Evolutionary conservation across 1,140 invertebrate species (phyloP).

Genomic region (Cotesia chilonis): DNA sequence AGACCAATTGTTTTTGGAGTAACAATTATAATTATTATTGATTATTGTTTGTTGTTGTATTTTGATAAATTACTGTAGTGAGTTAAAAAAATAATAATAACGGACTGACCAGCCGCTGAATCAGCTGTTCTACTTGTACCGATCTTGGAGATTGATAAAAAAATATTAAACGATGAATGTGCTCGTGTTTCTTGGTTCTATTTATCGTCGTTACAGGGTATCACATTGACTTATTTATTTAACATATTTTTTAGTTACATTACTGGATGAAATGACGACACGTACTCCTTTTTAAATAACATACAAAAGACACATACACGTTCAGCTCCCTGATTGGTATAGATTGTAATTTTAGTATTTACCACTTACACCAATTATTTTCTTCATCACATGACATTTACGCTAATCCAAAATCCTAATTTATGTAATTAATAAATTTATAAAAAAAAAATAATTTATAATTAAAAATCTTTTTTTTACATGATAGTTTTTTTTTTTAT

Average conservation of each 20-base stretch:
- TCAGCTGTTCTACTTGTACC: slow-evolving; percentile 32
- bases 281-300: no score
- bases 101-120: slow-evolving; percentile 5
- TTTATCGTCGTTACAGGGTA: neutral
- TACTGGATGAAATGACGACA: slow-evolving; percentile 8
- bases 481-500: no score
- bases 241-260: neutral
- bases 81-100: neutral
- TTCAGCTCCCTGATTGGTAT: slow-evolving; percentile 35
- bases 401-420: no score
- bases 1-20: no score
- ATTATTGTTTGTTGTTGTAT: neutral
- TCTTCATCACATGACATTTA: no score
- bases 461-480: no score
- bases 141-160: neutral
- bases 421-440: no score
- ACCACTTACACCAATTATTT: no score
- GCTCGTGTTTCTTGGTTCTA: no score
- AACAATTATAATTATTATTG: no score
- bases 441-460: no score
- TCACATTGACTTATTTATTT: slow-evolving; percentile 8
- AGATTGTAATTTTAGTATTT: neutral
- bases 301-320: slow-evolving; percentile 25
- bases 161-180: no score
- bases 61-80: slow-evolving; percentile 10